Percentiles rank a stretch among this genome's conserved stretches.
phyloP scores from a whole-genome alignment of 2,888 invertebrate species.

The Acholoe squamosa region DNA sequence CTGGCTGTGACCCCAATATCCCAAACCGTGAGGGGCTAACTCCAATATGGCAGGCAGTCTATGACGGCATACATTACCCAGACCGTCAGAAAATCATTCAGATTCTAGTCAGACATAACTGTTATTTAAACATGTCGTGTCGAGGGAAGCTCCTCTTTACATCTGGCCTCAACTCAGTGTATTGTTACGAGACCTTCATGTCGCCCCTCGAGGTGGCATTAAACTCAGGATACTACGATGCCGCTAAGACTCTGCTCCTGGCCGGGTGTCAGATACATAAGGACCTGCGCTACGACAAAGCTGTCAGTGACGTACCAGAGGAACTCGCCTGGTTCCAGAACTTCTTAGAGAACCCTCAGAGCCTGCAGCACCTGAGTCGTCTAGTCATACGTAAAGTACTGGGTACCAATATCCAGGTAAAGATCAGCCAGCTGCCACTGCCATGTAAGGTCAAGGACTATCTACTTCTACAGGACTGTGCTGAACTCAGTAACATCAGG shows the following conservation, averaged over 20 bases:
- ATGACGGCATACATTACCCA: slow-evolving; percentile 66
- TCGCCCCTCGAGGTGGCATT: slow-evolving; percentile 69
- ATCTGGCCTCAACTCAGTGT: slow-evolving; percentile 65
- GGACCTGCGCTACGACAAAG: slow-evolving; percentile 65
- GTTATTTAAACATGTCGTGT: slow-evolving; percentile 66
- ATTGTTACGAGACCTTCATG: slow-evolving; percentile 68
- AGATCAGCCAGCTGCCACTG: slow-evolving; percentile 66
- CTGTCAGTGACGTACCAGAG: slow-evolving; percentile 60
- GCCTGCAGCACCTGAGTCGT: slow-evolving; percentile 67
- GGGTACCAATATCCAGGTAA: slow-evolving; percentile 65
- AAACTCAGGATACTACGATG: slow-evolving; percentile 67
- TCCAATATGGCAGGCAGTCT: slow-evolving; percentile 69
- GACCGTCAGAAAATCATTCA: slow-evolving; percentile 66
- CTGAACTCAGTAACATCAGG: slow-evolving; percentile 30
- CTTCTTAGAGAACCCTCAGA: slow-evolving; percentile 59
- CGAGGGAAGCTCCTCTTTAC: slow-evolving; percentile 68
- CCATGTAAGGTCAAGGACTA: slow-evolving; percentile 66
- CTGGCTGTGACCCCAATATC: slow-evolving; percentile 65
- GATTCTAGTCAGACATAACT: slow-evolving; percentile 67
- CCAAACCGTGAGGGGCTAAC: slow-evolving; percentile 67
- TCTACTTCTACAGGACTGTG: slow-evolving; percentile 64
- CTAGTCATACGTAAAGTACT: slow-evolving; percentile 65
- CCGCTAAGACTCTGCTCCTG: slow-evolving; percentile 65
- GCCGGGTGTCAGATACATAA: slow-evolving; percentile 67
- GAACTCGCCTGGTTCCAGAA: slow-evolving; percentile 66